phyloP scores from a whole-genome alignment of 2,888 invertebrate species.

The Lagria hirta region DNA sequence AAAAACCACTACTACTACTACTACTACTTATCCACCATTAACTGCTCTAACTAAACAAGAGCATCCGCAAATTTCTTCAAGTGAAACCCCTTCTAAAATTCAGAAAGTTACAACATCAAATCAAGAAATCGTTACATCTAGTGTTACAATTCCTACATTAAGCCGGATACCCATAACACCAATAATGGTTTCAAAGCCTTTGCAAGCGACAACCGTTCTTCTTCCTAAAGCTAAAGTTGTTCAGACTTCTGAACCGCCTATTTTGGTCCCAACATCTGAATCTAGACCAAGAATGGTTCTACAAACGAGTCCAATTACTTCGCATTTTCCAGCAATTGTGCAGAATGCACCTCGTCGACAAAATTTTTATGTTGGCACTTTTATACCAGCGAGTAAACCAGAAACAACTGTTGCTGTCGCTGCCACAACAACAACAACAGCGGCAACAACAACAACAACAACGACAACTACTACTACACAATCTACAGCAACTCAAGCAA shows the following conservation, averaged over 20 bases:
- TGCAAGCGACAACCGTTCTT: slow-evolving; percentile 56
- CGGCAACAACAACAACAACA: too few species aligned
- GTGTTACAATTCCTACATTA: slow-evolving; percentile 51
- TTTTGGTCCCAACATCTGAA: slow-evolving; percentile 43
- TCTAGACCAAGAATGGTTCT: slow-evolving; percentile 52
- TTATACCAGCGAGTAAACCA: slow-evolving; percentile 27
- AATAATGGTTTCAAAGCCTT: slow-evolving; percentile 61
- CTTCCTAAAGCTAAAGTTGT: slow-evolving; percentile 51
- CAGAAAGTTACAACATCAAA: too few species aligned
- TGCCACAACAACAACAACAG: slow-evolving; percentile 37
- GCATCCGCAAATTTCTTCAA: slow-evolving; percentile 30
- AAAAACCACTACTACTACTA: slow-evolving; percentile 20
- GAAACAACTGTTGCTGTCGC: slow-evolving; percentile 39
- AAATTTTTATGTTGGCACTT: too few species aligned
- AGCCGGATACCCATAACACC: slow-evolving; percentile 63
- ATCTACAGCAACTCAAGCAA: too few species aligned
- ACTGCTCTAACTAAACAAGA: slow-evolving; percentile 39
- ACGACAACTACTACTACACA: too few species aligned
- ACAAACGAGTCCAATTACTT: slow-evolving; percentile 34
- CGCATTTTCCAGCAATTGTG: slow-evolving; percentile 36
- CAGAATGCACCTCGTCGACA: too few species aligned
- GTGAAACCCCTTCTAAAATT: slow-evolving; percentile 29
- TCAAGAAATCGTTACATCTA: slow-evolving; percentile 34
- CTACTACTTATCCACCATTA: slow-evolving; percentile 33
- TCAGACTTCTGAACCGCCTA: slow-evolving; percentile 44